Conservation (phyloP, 53 echinoderm and acorn worm genomes). For the Stichopus horrens region DNA sequence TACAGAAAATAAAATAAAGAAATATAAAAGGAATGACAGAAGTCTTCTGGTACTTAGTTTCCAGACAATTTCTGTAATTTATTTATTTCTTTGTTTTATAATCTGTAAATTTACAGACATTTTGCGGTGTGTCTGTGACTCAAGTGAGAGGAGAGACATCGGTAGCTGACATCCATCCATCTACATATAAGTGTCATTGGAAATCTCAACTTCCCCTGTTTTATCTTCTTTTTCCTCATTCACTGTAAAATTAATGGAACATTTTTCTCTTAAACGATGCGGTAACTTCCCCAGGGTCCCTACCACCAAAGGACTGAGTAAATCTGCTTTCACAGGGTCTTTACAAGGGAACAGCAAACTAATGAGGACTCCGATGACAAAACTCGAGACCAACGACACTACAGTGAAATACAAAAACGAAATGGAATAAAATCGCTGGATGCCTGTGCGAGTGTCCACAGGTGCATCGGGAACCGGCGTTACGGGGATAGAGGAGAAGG, state of each 20-base stretch:
- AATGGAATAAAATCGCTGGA: not conserved
- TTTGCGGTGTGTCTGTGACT: no score
- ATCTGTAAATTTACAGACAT: no score
- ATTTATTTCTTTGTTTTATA: no score
- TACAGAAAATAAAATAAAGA: no score
- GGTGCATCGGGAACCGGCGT: not conserved
- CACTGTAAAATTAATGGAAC: not conserved
- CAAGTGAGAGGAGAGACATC: no score
- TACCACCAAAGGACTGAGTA: constrained; percentile 13
- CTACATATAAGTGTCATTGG: no score
- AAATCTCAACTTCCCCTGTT: not conserved
- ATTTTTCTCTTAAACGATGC: not conserved
- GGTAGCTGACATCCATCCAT: no score
- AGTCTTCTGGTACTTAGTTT: no score
- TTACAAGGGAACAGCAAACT: not conserved
- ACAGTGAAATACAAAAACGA: constrained; percentile 13
- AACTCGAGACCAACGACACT: not conserved
- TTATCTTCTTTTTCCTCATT: not conserved
- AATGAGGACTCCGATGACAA: not conserved
- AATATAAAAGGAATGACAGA: no score
- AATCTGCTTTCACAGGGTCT: not conserved
- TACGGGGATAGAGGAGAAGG: not conserved
- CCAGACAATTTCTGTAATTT: no score
- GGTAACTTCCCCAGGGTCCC: not conserved
- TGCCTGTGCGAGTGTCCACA: not conserved